Conservation (phyloP, 1,140 invertebrate genomes). For the Listronotus oregonensis region DNA sequence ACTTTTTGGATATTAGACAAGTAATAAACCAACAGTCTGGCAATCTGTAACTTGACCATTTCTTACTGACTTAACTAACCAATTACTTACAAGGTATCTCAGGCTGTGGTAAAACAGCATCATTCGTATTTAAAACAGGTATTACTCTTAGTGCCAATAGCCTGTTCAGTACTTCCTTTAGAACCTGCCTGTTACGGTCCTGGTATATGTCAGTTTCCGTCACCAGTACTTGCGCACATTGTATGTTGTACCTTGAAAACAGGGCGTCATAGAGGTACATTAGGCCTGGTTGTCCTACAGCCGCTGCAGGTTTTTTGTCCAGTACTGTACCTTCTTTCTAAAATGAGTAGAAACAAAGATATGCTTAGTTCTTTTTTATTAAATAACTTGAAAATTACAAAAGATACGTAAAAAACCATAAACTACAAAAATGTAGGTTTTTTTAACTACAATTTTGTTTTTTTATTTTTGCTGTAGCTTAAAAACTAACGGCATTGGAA, state of each 20-base stretch:
- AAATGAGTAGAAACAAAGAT: not conserved
- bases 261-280: slow-evolving; percentile 21
- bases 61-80: too few species aligned
- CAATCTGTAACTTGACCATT: too few species aligned
- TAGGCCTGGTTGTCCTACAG: slow-evolving; percentile 23
- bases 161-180: slow-evolving; percentile 8
- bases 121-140: slow-evolving; percentile 28
- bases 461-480: too few species aligned
- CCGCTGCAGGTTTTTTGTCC: slow-evolving; percentile 25
- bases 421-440: too few species aligned
- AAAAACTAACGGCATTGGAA: too few species aligned
- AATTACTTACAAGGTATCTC: slow-evolving; percentile 16
- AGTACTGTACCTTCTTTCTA: slow-evolving; percentile 8
- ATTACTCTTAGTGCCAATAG: slow-evolving; percentile 13
- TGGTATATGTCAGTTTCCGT: slow-evolving; percentile 26
- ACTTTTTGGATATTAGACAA: too few species aligned
- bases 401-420: too few species aligned
- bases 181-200: slow-evolving; percentile 15
- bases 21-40: too few species aligned
- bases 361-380: too few species aligned
- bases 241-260: slow-evolving; percentile 21
- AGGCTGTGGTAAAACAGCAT: slow-evolving; percentile 25
- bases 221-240: slow-evolving; percentile 23
- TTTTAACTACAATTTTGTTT: too few species aligned
- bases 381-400: too few species aligned